Conservation (phyloP, 1,140 invertebrate genomes). For the Sycophila sp. region DNA sequence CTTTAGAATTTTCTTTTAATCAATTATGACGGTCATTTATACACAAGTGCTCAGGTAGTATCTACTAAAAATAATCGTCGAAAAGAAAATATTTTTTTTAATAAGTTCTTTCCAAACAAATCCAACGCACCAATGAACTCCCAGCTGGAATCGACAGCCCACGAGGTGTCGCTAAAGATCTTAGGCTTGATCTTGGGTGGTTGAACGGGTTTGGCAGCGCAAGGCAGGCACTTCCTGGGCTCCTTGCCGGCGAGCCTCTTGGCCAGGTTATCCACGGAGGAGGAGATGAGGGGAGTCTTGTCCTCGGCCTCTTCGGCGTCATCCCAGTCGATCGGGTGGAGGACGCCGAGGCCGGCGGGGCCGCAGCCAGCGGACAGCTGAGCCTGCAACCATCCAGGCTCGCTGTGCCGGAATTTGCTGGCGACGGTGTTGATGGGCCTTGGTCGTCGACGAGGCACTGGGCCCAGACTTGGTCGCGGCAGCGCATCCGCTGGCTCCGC, state of each 20-base stretch:
- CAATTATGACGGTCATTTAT: not conserved
- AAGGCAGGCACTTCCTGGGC: slow-evolving; percentile 61
- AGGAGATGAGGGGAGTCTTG: slow-evolving; percentile 69
- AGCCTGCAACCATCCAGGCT: slow-evolving; percentile 70
- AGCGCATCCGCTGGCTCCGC: slow-evolving; percentile 91
- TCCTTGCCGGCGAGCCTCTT: slow-evolving; percentile 64
- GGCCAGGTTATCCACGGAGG: slow-evolving; percentile 75
- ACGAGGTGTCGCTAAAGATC: slow-evolving; percentile 74
- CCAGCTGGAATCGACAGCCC: slow-evolving; percentile 88
- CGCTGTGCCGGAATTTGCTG: slow-evolving; percentile 71
- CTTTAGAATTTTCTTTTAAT: no score
- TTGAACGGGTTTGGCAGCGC: slow-evolving; percentile 76
- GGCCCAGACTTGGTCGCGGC: slow-evolving; percentile 64
- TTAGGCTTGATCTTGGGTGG: slow-evolving; percentile 74
- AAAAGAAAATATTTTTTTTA: not conserved
- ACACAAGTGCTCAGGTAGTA: not conserved
- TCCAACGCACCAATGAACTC: slow-evolving; percentile 77
- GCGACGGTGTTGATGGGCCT: slow-evolving; percentile 53
- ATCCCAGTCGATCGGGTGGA: slow-evolving; percentile 71
- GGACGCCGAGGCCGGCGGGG: slow-evolving; percentile 52
- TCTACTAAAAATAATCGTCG: no score
- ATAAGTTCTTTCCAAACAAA: no score
- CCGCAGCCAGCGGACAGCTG: slow-evolving; percentile 38
- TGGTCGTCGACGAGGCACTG: slow-evolving; percentile 58
- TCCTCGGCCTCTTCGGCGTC: slow-evolving; percentile 65